Conservation (phyloP, 2,113 vertebrate genomes). For the Sclerurus mexicanus region DNA sequence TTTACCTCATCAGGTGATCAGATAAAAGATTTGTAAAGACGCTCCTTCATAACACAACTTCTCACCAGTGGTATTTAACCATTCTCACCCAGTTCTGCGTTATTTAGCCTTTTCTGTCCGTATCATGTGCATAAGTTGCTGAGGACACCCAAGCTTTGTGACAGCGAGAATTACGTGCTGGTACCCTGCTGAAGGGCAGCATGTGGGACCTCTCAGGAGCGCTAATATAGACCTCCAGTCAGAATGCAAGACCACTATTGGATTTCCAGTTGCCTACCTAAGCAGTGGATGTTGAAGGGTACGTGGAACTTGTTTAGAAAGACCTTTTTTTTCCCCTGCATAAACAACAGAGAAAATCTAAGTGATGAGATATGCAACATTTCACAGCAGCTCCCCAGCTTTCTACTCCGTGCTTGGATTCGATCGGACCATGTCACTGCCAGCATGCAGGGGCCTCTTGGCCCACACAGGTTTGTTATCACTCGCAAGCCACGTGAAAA, state of each 20-base stretch:
- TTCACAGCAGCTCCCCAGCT: not conserved
- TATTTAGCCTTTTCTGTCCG: not conserved
- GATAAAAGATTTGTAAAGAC: not conserved
- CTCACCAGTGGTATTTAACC: not conserved
- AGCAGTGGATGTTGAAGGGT: not conserved
- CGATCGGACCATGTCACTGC: not conserved
- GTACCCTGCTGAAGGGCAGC: not conserved
- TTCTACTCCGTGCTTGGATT: not conserved
- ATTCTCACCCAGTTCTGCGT: not conserved
- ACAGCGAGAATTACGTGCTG: not conserved
- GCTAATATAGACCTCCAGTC: not conserved
- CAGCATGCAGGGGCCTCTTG: not conserved
- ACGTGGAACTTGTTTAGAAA: not conserved
- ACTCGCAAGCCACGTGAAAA: not conserved
- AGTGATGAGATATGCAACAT: not conserved
- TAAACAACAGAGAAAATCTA: not conserved
- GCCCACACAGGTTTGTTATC: not conserved
- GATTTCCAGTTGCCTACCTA: not conserved
- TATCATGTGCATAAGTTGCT: not conserved
- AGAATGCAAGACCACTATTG: not conserved
- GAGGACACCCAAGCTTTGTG: not conserved
- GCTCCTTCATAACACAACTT: not conserved
- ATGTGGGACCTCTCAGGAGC: not conserved
- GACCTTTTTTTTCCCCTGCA: not conserved
- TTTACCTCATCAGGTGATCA: not conserved